Evolutionary conservation across 1,140 invertebrate genomes (phyloP).

Genomic region (Pachypsylla venusta): DNA sequence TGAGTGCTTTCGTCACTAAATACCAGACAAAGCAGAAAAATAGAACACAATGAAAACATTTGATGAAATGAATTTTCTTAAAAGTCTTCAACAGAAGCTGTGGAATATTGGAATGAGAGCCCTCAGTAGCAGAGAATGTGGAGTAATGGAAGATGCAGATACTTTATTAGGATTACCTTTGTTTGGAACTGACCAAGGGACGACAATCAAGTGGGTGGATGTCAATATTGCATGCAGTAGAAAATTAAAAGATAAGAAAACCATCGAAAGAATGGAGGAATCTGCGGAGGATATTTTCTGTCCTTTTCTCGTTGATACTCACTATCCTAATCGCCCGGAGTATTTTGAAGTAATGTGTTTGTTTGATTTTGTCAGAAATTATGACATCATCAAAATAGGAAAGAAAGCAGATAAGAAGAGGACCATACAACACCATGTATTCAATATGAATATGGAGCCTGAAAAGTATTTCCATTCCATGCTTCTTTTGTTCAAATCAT

Average conservation of each 20-base stretch:
- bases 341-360: slow-evolving; percentile 21
- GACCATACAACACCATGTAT: slow-evolving; percentile 7
- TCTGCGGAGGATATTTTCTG: slow-evolving; percentile 25
- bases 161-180: slow-evolving; percentile 20
- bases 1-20: slow-evolving; percentile 21
- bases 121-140: slow-evolving; percentile 22
- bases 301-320: slow-evolving; percentile 20
- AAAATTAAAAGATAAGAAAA: slow-evolving; percentile 18
- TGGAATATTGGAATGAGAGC: slow-evolving; percentile 21
- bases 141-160: slow-evolving; percentile 21
- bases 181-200: slow-evolving; percentile 22
- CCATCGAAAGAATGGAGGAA: slow-evolving; percentile 21
- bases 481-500: slow-evolving; percentile 9
- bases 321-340: slow-evolving; percentile 22
- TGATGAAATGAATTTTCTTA: slow-evolving; percentile 20
- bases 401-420: slow-evolving; percentile 9
- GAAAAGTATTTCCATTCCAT: slow-evolving; percentile 14
- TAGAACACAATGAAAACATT: slow-evolving; percentile 17
- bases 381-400: slow-evolving; percentile 1
- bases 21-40: slow-evolving; percentile 23
- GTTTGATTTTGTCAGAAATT: slow-evolving; percentile 20
- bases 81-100: slow-evolving; percentile 17
- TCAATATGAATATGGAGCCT: slow-evolving; percentile 10
- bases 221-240: slow-evolving; percentile 20
- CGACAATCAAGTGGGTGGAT: slow-evolving; percentile 24